These are phyloP conservation scores for Acronicta alni DNA, from an alignment of 2,888 invertebrate species.

Conservation along the genomic window DNA sequence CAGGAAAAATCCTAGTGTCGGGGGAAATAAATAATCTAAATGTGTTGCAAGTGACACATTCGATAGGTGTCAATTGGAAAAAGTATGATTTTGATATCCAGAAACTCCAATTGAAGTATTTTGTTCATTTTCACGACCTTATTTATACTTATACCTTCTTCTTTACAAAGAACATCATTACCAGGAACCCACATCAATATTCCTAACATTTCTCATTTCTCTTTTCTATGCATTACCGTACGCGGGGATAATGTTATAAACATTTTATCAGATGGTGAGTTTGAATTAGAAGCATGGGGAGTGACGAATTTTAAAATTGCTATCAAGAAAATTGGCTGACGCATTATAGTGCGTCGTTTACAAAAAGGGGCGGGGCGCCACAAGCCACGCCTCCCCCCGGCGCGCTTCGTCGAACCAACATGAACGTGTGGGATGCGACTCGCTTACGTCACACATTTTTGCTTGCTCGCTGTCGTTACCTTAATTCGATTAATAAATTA, in stretches of 20 bases:
- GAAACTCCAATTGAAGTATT: too few relatives aligned
- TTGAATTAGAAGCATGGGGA: conserved; percentile 57
- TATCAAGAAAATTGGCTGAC: conserved; percentile 9
- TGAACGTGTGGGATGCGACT: not conserved
- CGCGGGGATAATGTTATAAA: conserved; percentile 64
- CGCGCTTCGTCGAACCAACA: not conserved
- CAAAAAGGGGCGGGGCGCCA: not conserved
- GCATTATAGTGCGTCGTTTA: not conserved
- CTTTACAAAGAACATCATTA: too few relatives aligned
- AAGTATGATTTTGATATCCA: too few relatives aligned
- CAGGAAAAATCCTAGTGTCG: too few relatives aligned
- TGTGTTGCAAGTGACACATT: too few relatives aligned
- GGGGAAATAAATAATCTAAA: too few relatives aligned
- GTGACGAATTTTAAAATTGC: conserved; percentile 43
- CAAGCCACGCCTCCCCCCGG: not conserved
- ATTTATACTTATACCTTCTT: too few relatives aligned
- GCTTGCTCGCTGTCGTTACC: not conserved
- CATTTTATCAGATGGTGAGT: conserved; percentile 77
- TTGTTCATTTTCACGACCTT: too few relatives aligned
- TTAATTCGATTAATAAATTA: too few relatives aligned
- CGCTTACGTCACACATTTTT: not conserved
- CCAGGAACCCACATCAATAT: conserved; percentile 7
- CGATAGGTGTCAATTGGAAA: too few relatives aligned
- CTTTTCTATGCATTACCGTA: conserved; percentile 71
- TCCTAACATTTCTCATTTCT: conserved; percentile 60